A percentile compares a stretch with the other conserved stretches of the same genome.
phyloP scores from a whole-genome alignment of 2,888 invertebrate species.

The Bellardia bayeri region DNA sequence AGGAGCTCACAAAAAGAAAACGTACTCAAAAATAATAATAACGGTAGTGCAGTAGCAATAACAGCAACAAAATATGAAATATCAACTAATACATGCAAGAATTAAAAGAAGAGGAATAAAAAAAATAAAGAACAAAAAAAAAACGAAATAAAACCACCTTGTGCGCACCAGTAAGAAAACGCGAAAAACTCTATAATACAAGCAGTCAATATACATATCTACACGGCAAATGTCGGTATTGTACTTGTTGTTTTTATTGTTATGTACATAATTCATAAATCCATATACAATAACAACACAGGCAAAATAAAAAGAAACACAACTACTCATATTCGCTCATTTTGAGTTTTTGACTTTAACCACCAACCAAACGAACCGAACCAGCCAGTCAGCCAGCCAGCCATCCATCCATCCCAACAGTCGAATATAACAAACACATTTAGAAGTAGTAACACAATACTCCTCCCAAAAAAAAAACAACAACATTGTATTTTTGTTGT shows the following conservation, averaged over 20 bases:
- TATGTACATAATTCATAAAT: conserved; percentile 82
- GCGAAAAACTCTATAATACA: conserved; percentile 75
- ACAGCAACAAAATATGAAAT: conserved; percentile 62
- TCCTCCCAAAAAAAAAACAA: conserved; percentile 64
- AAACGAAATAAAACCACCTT: conserved; percentile 76
- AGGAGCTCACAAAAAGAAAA: background rate
- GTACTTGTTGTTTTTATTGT: conserved; percentile 56
- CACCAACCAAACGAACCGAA: conserved; percentile 67
- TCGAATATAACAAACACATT: conserved; percentile 44
- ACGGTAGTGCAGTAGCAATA: conserved; percentile 37
- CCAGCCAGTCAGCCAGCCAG: conserved; percentile 37
- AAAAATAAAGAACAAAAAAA: conserved; percentile 52
- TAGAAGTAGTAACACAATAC: conserved; percentile 66
- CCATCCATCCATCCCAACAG: conserved; percentile 46
- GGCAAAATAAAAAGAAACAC: conserved; percentile 40
- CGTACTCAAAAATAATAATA: conserved; percentile 9
- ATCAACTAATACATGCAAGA: conserved; percentile 62
- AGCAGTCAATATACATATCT: background rate
- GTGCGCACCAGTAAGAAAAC: conserved; percentile 82
- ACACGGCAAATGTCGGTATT: conserved; percentile 20
- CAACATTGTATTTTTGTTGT: conserved; percentile 14
- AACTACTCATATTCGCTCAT: conserved; percentile 81
- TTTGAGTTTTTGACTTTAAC: conserved; percentile 74
- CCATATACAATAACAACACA: conserved; percentile 52
- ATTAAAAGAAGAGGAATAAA: conserved; percentile 1